Percentiles rank a stretch among this genome's conserved stretches.
Evolutionary conservation across 53 echinoderm and acorn worm species (phyloP).

Genomic region (Astropecten irregularis): DNA sequence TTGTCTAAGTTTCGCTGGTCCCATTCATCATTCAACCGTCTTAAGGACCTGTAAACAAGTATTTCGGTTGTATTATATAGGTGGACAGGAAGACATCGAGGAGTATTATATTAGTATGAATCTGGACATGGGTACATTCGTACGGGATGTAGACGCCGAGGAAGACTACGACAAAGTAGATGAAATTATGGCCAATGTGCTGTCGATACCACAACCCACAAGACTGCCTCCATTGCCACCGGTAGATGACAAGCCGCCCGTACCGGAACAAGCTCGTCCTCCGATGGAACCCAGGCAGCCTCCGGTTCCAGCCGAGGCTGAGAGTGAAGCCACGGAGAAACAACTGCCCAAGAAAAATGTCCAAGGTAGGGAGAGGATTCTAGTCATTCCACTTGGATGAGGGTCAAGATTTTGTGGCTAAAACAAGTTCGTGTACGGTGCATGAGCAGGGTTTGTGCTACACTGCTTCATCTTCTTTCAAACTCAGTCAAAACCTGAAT

Average conservation of each 20-base stretch:
- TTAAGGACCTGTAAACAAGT: no score
- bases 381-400: no score
- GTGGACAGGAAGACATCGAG: constrained; percentile 41
- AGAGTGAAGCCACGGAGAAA: background rate
- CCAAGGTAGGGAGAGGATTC: background rate
- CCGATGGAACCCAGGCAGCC: background rate
- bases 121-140: constrained; percentile 12
- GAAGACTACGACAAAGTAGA: constrained; percentile 32
- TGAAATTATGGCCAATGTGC: no score
- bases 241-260: background rate
- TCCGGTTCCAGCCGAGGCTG: background rate
- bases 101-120: constrained; percentile 23
- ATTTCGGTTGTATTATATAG: background rate
- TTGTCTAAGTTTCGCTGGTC: no score
- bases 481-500: no score
- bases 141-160: constrained; percentile 30
- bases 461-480: no score
- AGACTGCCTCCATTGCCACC: background rate
- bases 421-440: no score
- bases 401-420: no score
- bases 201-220: background rate
- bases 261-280: background rate
- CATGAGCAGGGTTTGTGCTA: no score
- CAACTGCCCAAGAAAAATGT: background rate
- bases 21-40: no score